Evolutionary conservation across 2,888 invertebrate genomes (phyloP), one percentile per base, ranked within the genome.

Genomic region (Apamea anceps): DNA sequence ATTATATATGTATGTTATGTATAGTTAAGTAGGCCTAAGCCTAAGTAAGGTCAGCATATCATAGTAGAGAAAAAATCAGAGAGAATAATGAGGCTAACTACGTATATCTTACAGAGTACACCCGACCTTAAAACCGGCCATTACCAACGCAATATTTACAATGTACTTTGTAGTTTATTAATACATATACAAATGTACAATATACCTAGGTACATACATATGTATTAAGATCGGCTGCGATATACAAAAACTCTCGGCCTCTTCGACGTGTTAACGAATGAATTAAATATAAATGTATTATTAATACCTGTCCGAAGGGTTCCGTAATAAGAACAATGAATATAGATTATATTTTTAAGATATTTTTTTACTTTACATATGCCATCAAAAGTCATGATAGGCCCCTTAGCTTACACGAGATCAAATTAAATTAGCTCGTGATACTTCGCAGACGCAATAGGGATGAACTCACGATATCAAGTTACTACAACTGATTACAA

Each of bases 211-310:
- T n/a, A 68, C 5, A 70, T 82, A 67, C 4, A 67, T 71, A 70
- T 72, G 72, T 82, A 77, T 74, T 66, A 65, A 80, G 79, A 78
- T 70, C 70, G 66, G 54, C 72, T 77, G 57, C 60, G 63, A 60
- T 80, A 71, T 7, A 79, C 74, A 89, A 89, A 89, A 90, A 88
- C 83, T 84, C 80, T 80, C 32, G 71, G 78, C 78, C 79, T 78
- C 81, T 81, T 79, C 76, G 71, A 81, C 54, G 65, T 76, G 79
- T 81, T 86, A 81, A 81, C 87, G 73, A 84, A 87, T 81, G 45
- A 81, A 82, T 81, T 68, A 54, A 68, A 75, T 72, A 77, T 65
- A 66, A 76, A 28, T 71, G 37, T 77, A 67, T 60, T 76, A 77
- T 75, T 85, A 73, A 62, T 72, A 80, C 8, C 51, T 13, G 32